phyloP scores from a whole-genome alignment of 1,140 invertebrate genomes.

The Nymphalis io region DNA sequence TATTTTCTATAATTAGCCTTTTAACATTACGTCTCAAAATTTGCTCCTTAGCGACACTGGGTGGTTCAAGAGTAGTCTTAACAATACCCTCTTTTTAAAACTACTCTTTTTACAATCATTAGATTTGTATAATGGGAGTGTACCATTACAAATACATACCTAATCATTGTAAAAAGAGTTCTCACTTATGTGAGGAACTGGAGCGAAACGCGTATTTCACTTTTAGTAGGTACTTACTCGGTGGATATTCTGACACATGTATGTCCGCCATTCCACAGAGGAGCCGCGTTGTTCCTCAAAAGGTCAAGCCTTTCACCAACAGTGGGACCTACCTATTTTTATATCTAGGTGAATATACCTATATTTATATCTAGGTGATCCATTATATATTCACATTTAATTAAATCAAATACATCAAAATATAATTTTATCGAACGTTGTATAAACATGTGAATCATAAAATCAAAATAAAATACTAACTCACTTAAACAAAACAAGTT shows the following conservation, averaged over 20 bases:
- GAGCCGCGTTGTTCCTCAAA: too few relatives aligned
- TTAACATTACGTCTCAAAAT: too few relatives aligned
- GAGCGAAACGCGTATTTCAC: constrained; percentile 7
- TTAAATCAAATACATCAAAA: neutral
- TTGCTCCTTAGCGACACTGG: too few relatives aligned
- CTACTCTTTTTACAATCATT: too few relatives aligned
- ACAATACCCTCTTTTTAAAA: too few relatives aligned
- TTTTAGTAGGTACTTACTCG: neutral
- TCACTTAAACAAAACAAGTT: constrained; percentile 8
- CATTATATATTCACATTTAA: neutral
- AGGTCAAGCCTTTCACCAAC: neutral
- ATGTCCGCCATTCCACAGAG: too few relatives aligned
- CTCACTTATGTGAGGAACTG: neutral
- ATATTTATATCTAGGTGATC: neutral
- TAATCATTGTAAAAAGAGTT: constrained; percentile 9
- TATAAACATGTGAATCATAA: neutral
- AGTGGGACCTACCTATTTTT: neutral
- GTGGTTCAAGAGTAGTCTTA: too few relatives aligned
- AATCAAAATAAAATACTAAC: neutral
- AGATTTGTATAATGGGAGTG: too few relatives aligned
- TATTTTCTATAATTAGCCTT: too few relatives aligned
- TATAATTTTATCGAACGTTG: neutral
- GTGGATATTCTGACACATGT: neutral
- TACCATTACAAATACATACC: neutral
- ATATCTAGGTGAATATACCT: neutral